phyloP scores from a whole-genome alignment of 2,888 invertebrate species.

The Hedychridium roseum region DNA sequence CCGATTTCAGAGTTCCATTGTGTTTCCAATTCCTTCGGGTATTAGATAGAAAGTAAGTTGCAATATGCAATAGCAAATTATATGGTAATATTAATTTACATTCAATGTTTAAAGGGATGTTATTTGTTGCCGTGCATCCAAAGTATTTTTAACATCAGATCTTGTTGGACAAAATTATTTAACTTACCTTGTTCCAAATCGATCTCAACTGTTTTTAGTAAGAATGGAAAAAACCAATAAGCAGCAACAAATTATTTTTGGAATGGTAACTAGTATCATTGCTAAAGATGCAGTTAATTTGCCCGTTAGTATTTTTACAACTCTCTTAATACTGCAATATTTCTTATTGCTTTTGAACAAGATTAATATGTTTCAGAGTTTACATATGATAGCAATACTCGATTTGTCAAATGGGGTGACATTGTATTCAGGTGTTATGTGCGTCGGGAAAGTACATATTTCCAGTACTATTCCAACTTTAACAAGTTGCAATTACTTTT shows the following conservation, averaged over 20 bases:
- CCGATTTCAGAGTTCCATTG: conserved; percentile 31
- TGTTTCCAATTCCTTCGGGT: conserved; percentile 29
- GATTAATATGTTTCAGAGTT: conserved; percentile 63
- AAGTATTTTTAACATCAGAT: conserved; percentile 86
- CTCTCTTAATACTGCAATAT: too few relatives aligned
- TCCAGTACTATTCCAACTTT: conserved; percentile 73
- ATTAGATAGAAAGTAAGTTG: conserved; percentile 35
- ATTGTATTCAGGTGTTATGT: conserved; percentile 82
- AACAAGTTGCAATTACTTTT: conserved; percentile 65
- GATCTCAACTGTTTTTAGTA: conserved; percentile 74
- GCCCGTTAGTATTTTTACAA: conserved; percentile 66
- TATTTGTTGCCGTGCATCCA: conserved; percentile 70
- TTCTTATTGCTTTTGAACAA: conserved; percentile 1
- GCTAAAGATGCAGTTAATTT: conserved; percentile 87
- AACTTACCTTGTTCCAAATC: conserved; percentile 76
- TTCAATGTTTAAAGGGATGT: conserved; percentile 61
- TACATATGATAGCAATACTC: conserved; percentile 85
- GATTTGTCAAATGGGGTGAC: conserved; percentile 81
- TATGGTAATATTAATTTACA: conserved; percentile 2
- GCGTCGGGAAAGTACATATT: conserved; percentile 86
- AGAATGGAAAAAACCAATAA: conserved; percentile 73
- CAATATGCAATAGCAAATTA: background rate
- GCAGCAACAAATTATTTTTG: conserved; percentile 77
- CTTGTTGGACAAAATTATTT: conserved; percentile 85
- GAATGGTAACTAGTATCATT: conserved; percentile 74